phyloP scores from a whole-genome alignment of 2,797 vertebrate genomes.

The Enteromius thamalakanensis region DNA sequence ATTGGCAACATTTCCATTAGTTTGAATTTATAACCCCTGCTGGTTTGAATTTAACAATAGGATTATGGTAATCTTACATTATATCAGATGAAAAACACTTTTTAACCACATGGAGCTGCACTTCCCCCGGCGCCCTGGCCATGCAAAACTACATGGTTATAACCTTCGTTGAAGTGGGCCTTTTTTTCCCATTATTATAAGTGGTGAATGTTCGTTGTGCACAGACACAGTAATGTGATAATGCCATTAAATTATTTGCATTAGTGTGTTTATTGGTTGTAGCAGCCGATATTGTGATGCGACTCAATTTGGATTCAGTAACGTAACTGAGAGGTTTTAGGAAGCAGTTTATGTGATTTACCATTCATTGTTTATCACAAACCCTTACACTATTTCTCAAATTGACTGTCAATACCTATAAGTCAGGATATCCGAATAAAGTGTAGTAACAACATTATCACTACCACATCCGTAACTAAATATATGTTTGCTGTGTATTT shows the following conservation, averaged over 20 bases:
- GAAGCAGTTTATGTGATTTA: not conserved
- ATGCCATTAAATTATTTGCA: not conserved
- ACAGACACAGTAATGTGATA: not conserved
- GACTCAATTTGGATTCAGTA: not conserved
- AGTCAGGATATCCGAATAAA: not conserved
- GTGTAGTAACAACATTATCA: not conserved
- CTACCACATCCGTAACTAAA: not conserved
- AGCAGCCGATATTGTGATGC: not conserved
- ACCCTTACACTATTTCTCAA: not conserved
- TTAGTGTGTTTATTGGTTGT: not conserved
- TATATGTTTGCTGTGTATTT: constrained; percentile 39
- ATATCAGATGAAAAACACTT: not conserved
- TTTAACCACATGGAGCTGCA: not conserved
- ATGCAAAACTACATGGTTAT: not conserved
- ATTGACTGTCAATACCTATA: not conserved
- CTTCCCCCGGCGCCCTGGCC: not conserved
- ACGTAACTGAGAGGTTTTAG: not conserved
- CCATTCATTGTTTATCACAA: not conserved
- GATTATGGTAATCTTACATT: not conserved
- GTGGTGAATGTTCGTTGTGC: not conserved
- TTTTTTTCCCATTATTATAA: not conserved
- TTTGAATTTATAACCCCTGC: not conserved
- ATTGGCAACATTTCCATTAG: not conserved
- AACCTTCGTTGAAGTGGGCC: not conserved
- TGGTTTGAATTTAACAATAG: not conserved